Conservation (phyloP, 30 jellyfish, hydroid and myxozoan genomes). For the Aurelia aurita region DNA sequence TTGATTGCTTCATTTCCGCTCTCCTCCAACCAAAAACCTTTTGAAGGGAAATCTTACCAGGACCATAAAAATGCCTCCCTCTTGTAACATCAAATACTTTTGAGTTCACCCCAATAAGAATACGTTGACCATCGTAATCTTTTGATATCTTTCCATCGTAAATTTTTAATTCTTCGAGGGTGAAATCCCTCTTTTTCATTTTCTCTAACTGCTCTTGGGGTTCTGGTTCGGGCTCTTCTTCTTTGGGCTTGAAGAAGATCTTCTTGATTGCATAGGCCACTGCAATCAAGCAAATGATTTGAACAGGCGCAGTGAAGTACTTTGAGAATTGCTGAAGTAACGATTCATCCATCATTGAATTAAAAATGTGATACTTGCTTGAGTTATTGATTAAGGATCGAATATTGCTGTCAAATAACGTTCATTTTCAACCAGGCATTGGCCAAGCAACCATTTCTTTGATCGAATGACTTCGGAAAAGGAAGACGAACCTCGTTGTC, state of each 20-base stretch:
- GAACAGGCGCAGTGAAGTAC: constrained; percentile 76
- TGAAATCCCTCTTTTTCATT: constrained; percentile 88
- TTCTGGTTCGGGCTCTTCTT: constrained; percentile 49
- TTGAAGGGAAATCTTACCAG: constrained; percentile 64
- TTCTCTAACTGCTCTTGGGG: constrained; percentile 68
- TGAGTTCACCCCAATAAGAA: constrained; percentile 89
- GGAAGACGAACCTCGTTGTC: too few relatives aligned
- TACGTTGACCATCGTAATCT: constrained; percentile 62
- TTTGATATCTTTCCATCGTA: constrained; percentile 83
- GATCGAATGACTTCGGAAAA: too few relatives aligned
- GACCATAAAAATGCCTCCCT: constrained; percentile 85
- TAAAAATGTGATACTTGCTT: too few relatives aligned
- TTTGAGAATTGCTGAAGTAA: constrained; percentile 7
- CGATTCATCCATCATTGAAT: constrained; percentile 10
- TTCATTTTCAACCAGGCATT: too few relatives aligned
- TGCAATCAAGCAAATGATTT: constrained; percentile 47
- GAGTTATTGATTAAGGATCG: too few relatives aligned
- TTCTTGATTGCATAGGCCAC: constrained; percentile 57
- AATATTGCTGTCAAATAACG: too few relatives aligned
- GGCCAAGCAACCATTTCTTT: too few relatives aligned
- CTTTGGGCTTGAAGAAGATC: constrained; percentile 30
- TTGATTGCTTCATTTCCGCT: too few relatives aligned
- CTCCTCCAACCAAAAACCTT: too few relatives aligned
- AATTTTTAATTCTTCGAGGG: constrained; percentile 81
- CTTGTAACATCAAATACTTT: constrained; percentile 93